Evolutionary conservation across 2,113 vertebrate species (phyloP), one percentile per base, ranked within the genome.

Genomic region (Tautogolabrus adspersus): DNA sequence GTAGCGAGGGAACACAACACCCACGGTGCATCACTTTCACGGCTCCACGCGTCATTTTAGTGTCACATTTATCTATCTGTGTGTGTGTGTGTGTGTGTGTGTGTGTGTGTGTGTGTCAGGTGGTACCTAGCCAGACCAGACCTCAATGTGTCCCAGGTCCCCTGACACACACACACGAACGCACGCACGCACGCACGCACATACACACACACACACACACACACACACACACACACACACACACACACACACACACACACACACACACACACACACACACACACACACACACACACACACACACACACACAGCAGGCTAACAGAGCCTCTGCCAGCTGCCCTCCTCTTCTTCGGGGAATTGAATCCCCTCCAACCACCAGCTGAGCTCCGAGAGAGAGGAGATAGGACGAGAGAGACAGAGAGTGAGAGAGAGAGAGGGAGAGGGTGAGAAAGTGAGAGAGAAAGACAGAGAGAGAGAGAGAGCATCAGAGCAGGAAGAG

Each of bases 41-140:
- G 54, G 85, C 81, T 81, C 84, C 90, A 82, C 82, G 82, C 82
- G 83, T 84, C 89, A 89, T 75, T 85, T 93, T 85, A 91, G 77
- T 86, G 88, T 90, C 90, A 78, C 92, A 93, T 92, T 89, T 82
- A 82, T 93, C 87, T 75, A 9, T 79, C 7, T 63, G n/a, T n/a
- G n/a, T n/a, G n/a, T n/a, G n/a, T n/a, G 34, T 66, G 47, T 61
- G 54, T 78, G 60, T 73, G 66, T 76, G 64, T 67, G 30, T 34
- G 30, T 75, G 56, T 72, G 56, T 64, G 62, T 66, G 60, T 76
- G 78, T 68, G 77, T 69, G 69, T 86, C 86, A 90, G 89, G 84
- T 85, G 88, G 76, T 83, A 76, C 75, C 58, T 73, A 81, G 70
- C 75, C 77, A 70, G 70, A 61, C 73, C 61, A 79, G 54, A 80